Evolutionary conservation across 2,888 invertebrate species (phyloP).

Genomic region (Pseudanteris insignis): DNA sequence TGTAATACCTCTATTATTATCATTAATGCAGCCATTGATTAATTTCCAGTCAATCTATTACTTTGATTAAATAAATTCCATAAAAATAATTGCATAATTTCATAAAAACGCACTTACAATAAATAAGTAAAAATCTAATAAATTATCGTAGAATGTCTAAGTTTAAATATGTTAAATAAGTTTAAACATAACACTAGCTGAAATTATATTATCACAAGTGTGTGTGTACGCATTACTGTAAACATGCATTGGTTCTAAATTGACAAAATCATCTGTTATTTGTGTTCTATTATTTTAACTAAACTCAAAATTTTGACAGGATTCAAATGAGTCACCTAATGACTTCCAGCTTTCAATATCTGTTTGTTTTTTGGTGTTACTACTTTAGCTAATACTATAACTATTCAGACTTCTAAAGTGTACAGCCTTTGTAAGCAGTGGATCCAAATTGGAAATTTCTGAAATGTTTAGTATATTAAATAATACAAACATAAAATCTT

Average conservation of each 20-base stretch:
- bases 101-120: too few species aligned
- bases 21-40: too few species aligned
- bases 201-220: slow-evolving; percentile 70
- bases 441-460: slow-evolving; percentile 56
- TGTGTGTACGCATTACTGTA: slow-evolving; percentile 68
- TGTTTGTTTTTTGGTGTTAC: slow-evolving; percentile 64
- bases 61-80: too few species aligned
- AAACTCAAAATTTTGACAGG: slow-evolving; percentile 59
- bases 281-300: slow-evolving; percentile 73
- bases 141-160: too few species aligned
- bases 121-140: background rate
- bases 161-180: too few species aligned
- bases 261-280: slow-evolving; percentile 67
- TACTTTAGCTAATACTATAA: slow-evolving; percentile 47
- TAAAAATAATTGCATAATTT: too few species aligned
- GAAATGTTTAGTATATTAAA: slow-evolving; percentile 12
- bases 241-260: slow-evolving; percentile 63
- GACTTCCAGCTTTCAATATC: slow-evolving; percentile 57
- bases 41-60: too few species aligned
- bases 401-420: slow-evolving; percentile 52
- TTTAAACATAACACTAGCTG: slow-evolving; percentile 70
- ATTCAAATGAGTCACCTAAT: slow-evolving; percentile 57
- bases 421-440: slow-evolving; percentile 59
- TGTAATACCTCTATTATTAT: too few species aligned
- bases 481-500: background rate